Base-by-base conservation (phyloP, 2,888 invertebrate genomes). In the Aspidapion aeneum region DNA sequence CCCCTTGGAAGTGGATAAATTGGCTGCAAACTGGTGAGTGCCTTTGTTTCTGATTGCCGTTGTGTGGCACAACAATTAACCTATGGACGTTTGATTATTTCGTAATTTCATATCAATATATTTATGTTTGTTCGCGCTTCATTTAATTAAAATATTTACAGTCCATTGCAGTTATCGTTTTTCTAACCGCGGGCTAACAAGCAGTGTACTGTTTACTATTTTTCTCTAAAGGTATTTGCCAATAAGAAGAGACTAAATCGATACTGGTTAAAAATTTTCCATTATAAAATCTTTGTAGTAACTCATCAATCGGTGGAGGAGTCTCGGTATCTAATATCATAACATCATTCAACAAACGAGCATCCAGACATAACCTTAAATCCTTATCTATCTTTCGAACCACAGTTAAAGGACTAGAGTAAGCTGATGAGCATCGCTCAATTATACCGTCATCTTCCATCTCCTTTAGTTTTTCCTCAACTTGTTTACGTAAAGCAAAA, bases 271-370 rank as follows among this genome's bases (percentile, higher is more conserved):
- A 48, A 59, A 18, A 22, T 35, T n/a, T 17, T 1, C 21, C 2
- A 1, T 17, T 20, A 19, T 21, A 5, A 35, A 54, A 62, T 35
- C 55, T 58, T 48, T 62, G 65, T 21, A 71, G 52, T 17, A 71
- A 51, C 49, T 71, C 69, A 49, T 69, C 68, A 3, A 65, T 59
- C 18, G 66, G 63, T 9, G 55, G 54, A n/a, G 69, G 70, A 12
- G 69, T 62, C 52, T 75, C 75, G 3, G 71, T 65, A 60, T 77
- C 74, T 0, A 70, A 64, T 19, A 72, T 67, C 55, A 77, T 75
- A 21, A 66, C 57, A 12, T 66, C 65, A 58, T 63, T 66, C 22
- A 66, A 49, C 1, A 12, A 16, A 1, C 60, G 1, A 1, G 66
- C 64, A 22, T 66, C 64, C 2, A 66, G 54, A 20, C 66, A 66